Base-by-base conservation (phyloP, 1,140 invertebrate genomes). In the Drosophila fuyamai region DNA sequence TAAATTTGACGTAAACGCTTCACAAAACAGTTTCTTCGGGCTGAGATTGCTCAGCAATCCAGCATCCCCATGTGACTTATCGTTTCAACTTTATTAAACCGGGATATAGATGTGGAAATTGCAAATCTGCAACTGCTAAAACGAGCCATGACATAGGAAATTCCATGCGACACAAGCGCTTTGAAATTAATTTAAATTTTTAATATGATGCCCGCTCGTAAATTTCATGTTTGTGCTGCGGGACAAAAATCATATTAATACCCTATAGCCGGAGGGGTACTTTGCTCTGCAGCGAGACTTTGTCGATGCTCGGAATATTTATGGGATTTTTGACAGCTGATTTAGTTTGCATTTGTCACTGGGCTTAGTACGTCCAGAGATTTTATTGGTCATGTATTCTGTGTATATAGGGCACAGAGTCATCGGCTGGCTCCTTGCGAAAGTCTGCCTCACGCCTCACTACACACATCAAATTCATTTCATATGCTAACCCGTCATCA, bases 1-100 rank as follows among this genome's bases (percentile, higher is more conserved):
- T 91, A 91, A 91, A 91, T 91, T 86, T 90, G 90, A 84, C 90
- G 81, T 90, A 91, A 91, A 91, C 86, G 90, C 71, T 90, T 90
- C 82, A 88, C 62, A 71, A 71, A 82, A 83, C 79, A 80, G 79
- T 83, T 86, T 86, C 54, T 50, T 46, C 36, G 23, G 40, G 55
- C 56, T 44, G 59, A 70, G 76, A 75, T 79, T 84, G 51, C 63
- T 61, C 76, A 58, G 48, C 57, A 40, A 32, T 35, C 27, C 57
- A 38, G 53, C 27, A 18, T 43, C 29, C 58, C 47, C 36, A 44
- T 55, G 59, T 81, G 70, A 76, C 61, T 70, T 86, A 83, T 89
- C 84, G 79, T 90, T 81, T 80, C 63, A 78, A 76, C 86, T 90
- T 90, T 90, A 90, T 90, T 90, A 90, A 86, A 84, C 62, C 75